These are phyloP conservation scores for Diceros bicornis DNA, from an alignment of 2,797 vertebrate genomes.

Conservation along the genomic window DNA sequence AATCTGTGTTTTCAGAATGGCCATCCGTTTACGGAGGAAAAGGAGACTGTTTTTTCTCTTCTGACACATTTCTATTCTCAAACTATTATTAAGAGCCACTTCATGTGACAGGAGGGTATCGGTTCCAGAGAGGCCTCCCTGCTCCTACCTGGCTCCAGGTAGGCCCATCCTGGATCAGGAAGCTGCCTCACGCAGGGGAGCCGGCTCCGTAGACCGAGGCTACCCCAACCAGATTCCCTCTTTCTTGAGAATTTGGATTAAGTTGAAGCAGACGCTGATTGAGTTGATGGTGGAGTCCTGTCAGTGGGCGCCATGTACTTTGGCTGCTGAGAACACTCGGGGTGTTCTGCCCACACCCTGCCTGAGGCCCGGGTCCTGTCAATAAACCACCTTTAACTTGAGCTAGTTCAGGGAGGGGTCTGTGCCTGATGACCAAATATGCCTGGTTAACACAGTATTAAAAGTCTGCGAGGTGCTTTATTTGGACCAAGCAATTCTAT, in stretches of 20 bases:
- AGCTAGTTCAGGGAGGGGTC: background rate
- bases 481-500: background rate
- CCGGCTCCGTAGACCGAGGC: background rate
- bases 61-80: background rate
- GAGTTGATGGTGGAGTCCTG: background rate
- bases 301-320: accelerated
- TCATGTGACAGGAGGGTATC: background rate
- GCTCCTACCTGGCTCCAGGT: background rate
- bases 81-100: background rate
- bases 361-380: background rate
- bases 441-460: background rate
- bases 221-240: background rate
- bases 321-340: background rate
- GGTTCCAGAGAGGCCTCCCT: background rate
- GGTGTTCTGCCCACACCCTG: background rate
- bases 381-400: background rate
- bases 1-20: background rate
- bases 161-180: background rate
- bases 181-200: background rate
- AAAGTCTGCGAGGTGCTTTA: background rate
- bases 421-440: background rate
- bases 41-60: background rate
- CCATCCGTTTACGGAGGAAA: background rate
- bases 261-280: background rate
- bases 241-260: background rate